Percentiles rank a stretch among this genome's conserved stretches.
Evolutionary conservation across 2,113 vertebrate genomes (phyloP).

Genomic region (Microcebus jonahi): DNA sequence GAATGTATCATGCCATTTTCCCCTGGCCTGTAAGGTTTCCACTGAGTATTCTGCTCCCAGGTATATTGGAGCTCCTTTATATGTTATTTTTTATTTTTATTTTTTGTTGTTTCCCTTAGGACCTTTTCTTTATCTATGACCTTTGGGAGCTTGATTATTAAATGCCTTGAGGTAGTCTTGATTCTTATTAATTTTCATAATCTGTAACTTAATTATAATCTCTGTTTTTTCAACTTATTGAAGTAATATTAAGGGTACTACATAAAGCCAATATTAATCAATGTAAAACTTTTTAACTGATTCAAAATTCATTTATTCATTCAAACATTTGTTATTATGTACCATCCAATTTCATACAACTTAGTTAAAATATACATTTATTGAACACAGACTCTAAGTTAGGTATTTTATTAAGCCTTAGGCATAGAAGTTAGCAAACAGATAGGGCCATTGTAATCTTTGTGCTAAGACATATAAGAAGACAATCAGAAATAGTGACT

Average conservation of each 20-base stretch:
- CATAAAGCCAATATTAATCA: background rate
- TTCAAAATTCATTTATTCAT: conserved; percentile 10
- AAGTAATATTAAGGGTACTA: background rate
- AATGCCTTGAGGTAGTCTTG: too few species aligned
- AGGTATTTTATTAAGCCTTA: background rate
- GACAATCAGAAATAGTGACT: background rate
- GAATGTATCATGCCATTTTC: too few species aligned
- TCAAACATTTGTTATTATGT: background rate
- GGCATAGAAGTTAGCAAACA: background rate
- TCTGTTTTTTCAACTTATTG: background rate
- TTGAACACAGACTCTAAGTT: background rate
- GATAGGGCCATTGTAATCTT: background rate
- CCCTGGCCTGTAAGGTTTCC: too few species aligned
- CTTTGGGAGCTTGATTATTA: too few species aligned
- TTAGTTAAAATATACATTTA: background rate
- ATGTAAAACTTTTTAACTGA: background rate
- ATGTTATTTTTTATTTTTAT: too few species aligned
- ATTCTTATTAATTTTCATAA: background rate
- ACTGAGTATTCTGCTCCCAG: too few species aligned
- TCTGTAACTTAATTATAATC: background rate
- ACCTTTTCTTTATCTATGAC: too few species aligned
- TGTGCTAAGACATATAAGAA: background rate
- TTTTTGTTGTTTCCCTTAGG: too few species aligned
- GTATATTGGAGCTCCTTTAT: too few species aligned
- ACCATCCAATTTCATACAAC: background rate